Conservation (phyloP, 92 coral and sea anemone species). For the Galaxea fascicularis region DNA sequence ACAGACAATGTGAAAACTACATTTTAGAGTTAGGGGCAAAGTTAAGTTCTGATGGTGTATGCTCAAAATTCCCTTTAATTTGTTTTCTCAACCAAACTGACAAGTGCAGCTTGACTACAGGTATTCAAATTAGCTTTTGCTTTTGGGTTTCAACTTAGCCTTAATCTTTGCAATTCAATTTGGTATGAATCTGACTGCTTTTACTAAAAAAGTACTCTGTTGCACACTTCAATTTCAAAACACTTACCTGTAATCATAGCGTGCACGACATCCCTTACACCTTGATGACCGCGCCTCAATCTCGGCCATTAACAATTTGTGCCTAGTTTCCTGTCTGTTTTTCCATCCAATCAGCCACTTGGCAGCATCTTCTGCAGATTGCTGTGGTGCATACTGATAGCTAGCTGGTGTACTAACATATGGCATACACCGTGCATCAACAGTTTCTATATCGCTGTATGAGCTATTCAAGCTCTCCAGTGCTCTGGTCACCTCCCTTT, state of each 20-base stretch:
- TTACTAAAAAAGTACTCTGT: too few relatives aligned
- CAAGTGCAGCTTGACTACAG: too few relatives aligned
- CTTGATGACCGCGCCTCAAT: conserved; percentile 90
- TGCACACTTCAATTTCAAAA: background rate
- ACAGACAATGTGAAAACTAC: too few relatives aligned
- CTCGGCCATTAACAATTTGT: conserved; percentile 87
- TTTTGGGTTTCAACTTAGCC: too few relatives aligned
- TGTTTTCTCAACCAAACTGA: too few relatives aligned
- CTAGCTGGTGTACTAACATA: conserved; percentile 94
- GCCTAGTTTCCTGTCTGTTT: conserved; percentile 91
- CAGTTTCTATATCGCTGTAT: conserved; percentile 85
- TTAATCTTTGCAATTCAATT: too few relatives aligned
- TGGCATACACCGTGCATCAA: conserved; percentile 98
- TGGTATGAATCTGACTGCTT: too few relatives aligned
- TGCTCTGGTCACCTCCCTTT: conserved; percentile 86
- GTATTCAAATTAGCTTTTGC: too few relatives aligned
- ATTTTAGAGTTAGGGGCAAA: too few relatives aligned
- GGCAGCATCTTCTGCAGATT: conserved; percentile 95
- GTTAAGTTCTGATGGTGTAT: too few relatives aligned
- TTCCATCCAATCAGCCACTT: conserved; percentile 99
- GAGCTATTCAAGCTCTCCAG: conserved; percentile 84
- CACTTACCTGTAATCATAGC: conserved; percentile 91
- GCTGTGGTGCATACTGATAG: conserved; percentile 91
- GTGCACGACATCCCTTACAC: conserved; percentile 97
- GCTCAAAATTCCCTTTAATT: too few relatives aligned